Evolutionary conservation across 2,797 vertebrate species (phyloP).

Genomic region (Rhinogobio ventralis): DNA sequence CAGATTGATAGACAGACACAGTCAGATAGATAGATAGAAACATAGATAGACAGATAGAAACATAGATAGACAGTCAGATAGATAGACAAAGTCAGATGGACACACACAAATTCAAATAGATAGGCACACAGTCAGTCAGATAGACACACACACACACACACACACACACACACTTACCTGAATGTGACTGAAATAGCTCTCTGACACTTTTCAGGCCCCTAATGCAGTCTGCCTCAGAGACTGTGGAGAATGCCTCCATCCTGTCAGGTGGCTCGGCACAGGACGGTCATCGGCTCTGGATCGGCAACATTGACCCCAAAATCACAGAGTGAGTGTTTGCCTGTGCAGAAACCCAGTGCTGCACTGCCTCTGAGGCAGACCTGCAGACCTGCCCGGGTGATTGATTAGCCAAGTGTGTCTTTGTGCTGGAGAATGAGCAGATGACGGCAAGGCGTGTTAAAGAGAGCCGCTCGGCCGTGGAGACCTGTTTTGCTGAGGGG

Average conservation of each 20-base stretch:
- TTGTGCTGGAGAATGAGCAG: slow-evolving; percentile 77
- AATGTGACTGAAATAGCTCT: not conserved
- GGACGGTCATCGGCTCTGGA: slow-evolving; percentile 96
- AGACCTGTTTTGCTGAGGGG: slow-evolving; percentile 77
- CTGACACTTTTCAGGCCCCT: slow-evolving; percentile 71
- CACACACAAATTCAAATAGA: too few species aligned
- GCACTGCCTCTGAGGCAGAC: slow-evolving; percentile 41
- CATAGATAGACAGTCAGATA: not conserved
- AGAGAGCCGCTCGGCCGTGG: slow-evolving; percentile 77
- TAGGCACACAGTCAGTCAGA: not conserved
- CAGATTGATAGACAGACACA: not conserved
- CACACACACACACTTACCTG: not conserved
- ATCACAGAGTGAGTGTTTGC: slow-evolving; percentile 92
- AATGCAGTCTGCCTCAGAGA: slow-evolving; percentile 90
- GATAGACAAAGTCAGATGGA: not conserved
- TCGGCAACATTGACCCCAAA: slow-evolving; percentile 96
- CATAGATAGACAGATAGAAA: not conserved
- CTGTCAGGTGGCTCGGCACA: slow-evolving; percentile 91
- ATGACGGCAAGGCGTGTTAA: slow-evolving; percentile 77
- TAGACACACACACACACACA: too few species aligned
- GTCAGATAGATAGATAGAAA: too few species aligned
- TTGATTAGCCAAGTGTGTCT: slow-evolving; percentile 70
- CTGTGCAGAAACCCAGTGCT: not conserved
- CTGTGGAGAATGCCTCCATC: slow-evolving; percentile 94
- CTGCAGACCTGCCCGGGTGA: slow-evolving; percentile 66